phyloP scores from a whole-genome alignment of 2,797 vertebrate genomes.

The Halcyon chelicuti region DNA sequence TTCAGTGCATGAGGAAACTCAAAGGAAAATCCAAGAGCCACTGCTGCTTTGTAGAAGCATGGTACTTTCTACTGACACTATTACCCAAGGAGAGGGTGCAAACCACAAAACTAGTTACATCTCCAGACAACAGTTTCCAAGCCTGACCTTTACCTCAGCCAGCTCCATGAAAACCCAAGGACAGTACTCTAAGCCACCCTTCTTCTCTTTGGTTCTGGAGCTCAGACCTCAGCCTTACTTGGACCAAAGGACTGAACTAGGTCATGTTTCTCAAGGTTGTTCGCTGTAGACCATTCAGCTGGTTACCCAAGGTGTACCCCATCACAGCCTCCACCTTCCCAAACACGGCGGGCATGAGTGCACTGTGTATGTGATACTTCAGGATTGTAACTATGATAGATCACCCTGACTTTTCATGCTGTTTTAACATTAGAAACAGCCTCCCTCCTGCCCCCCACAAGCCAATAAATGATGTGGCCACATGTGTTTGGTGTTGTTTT shows the following conservation, averaged over 20 bases:
- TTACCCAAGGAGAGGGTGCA: not conserved
- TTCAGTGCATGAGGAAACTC: not conserved
- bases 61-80: not conserved
- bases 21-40: not conserved
- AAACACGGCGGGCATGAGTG: rapidly evolving
- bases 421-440: not conserved
- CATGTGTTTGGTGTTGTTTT: constrained; percentile 7
- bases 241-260: not conserved
- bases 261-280: not conserved
- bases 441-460: not conserved
- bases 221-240: not conserved
- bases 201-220: not conserved
- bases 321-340: not conserved
- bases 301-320: not conserved
- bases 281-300: not conserved
- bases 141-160: not conserved
- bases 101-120: not conserved
- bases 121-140: not conserved
- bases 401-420: not conserved
- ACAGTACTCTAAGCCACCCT: not conserved
- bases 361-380: not conserved
- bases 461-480: not conserved
- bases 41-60: not conserved
- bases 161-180: not conserved
- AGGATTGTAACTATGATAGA: not conserved